A percentile compares a stretch with the other conserved stretches of the same genome.
Conservation (phyloP, 2,797 vertebrate species). For the Nasua narica region DNA sequence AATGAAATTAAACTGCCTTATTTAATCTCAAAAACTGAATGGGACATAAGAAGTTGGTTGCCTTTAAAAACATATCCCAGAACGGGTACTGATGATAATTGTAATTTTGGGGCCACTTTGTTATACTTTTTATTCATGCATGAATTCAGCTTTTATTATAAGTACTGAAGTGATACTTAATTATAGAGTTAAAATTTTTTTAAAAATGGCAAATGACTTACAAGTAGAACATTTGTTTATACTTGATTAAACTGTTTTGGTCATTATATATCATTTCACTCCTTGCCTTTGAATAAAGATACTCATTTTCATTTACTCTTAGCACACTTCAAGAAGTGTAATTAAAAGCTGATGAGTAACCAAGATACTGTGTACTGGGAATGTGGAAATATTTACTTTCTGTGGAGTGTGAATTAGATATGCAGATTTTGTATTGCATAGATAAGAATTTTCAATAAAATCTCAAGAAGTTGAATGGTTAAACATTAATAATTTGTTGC, state of each 20-base stretch:
- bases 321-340: constrained; percentile 52
- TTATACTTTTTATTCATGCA: not conserved
- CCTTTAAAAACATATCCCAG: not conserved
- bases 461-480: not conserved
- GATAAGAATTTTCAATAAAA: constrained; percentile 20
- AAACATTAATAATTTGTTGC: not conserved
- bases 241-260: constrained; percentile 28
- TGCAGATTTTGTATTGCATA: not conserved
- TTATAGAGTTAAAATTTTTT: not conserved
- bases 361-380: not conserved
- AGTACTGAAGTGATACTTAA: not conserved
- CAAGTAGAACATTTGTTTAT: constrained; percentile 34
- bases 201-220: not conserved
- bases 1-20: not conserved
- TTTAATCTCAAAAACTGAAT: not conserved
- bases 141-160: not conserved
- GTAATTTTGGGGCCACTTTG: not conserved
- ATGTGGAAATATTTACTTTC: constrained; percentile 14
- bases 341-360: constrained; percentile 49
- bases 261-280: constrained; percentile 52
- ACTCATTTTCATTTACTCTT: constrained; percentile 43
- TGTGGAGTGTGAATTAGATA: not conserved
- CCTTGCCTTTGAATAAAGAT: constrained; percentile 44
- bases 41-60: not conserved
- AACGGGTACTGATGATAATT: not conserved